Conservation (phyloP, 2,113 vertebrate genomes). For the Cyrtonyx montezumae region DNA sequence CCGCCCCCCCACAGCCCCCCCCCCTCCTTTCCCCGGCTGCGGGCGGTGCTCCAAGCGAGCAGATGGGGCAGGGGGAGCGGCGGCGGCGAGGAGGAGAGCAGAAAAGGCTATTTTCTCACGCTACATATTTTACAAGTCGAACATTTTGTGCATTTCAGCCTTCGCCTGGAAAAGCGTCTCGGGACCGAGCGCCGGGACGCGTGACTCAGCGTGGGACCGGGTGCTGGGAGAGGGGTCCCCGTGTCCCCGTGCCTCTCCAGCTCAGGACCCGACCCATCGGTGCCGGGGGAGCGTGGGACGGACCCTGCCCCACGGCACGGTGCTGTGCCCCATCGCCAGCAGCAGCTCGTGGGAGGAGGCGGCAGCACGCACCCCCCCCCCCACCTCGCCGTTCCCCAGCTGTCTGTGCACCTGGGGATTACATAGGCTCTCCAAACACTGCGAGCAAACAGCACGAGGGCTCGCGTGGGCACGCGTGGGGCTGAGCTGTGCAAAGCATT, state of each 20-base stretch:
- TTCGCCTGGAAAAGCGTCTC: constrained; percentile 18
- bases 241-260: fast-evolving
- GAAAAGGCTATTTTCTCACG: constrained; percentile 67
- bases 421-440: not conserved
- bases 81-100: constrained; percentile 48
- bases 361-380: not conserved
- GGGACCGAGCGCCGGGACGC: not conserved
- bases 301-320: fast-evolving
- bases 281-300: not conserved
- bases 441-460: not conserved
- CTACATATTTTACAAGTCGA: constrained; percentile 62
- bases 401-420: constrained; percentile 12
- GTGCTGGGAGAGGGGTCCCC: not conserved
- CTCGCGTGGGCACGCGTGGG: not conserved
- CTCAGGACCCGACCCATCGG: fast-evolving
- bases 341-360: not conserved
- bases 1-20: not conserved
- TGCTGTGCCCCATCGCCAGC: fast-evolving
- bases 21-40: not conserved
- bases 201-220: constrained; percentile 32
- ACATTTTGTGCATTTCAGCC: constrained; percentile 60
- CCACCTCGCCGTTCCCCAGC: not conserved
- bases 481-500: not conserved
- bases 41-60: constrained; percentile 72
- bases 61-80: constrained; percentile 67